These are phyloP conservation scores for Entomyzon cyanotis DNA, from an alignment of 2,113 vertebrate species.

Conservation along the genomic window DNA sequence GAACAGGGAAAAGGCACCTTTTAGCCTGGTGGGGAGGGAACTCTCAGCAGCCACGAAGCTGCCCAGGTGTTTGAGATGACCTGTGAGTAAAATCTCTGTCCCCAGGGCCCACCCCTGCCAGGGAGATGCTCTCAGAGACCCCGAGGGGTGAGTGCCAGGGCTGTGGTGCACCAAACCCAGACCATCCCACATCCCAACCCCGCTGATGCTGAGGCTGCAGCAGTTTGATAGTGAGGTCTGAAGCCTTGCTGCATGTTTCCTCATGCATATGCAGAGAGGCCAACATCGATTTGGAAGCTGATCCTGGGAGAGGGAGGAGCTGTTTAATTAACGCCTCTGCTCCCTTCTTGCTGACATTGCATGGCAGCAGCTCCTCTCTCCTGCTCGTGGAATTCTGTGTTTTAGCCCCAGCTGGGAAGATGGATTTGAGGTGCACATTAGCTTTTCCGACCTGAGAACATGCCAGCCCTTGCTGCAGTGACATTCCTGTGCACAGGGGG, in stretches of 20 bases:
- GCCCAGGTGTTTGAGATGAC: neutral
- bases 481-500: neutral
- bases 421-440: neutral
- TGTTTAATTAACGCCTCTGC: constrained; percentile 1
- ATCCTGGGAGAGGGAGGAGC: neutral
- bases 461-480: neutral
- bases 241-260: neutral
- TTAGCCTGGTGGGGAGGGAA: neutral
- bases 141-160: accelerated
- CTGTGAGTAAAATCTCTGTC: neutral
- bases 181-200: neutral
- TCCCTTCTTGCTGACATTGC: neutral
- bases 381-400: neutral
- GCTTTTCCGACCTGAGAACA: neutral
- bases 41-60: neutral
- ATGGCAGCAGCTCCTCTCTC: neutral
- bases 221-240: neutral
- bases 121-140: neutral
- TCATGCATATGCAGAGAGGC: neutral
- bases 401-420: neutral
- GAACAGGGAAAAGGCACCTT: neutral
- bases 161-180: accelerated
- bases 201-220: neutral
- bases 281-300: neutral
- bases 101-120: neutral